Conservation (phyloP, 2,888 invertebrate genomes). For the Osmoderma eremita region DNA sequence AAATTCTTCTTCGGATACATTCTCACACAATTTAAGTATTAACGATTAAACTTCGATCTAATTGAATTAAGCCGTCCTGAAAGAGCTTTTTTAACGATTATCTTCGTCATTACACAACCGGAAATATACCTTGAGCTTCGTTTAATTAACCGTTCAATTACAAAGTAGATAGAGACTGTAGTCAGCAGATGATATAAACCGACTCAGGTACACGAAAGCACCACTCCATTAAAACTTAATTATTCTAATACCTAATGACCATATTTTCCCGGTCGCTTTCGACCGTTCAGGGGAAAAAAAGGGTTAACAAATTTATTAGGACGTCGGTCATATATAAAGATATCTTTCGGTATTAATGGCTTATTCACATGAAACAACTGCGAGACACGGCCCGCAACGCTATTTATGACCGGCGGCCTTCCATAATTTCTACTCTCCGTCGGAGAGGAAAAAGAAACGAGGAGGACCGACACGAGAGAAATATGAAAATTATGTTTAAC, state of each 20-base stretch:
- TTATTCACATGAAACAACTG: slow-evolving; percentile 45
- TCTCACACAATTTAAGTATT: too few species aligned
- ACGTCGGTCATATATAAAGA: slow-evolving; percentile 42
- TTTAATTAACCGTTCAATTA: slow-evolving; percentile 19
- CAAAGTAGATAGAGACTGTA: background rate
- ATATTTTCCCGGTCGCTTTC: slow-evolving; percentile 28
- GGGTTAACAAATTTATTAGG: slow-evolving; percentile 40
- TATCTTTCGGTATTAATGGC: slow-evolving; percentile 44
- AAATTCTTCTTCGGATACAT: too few species aligned
- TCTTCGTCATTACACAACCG: too few species aligned
- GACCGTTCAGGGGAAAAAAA: slow-evolving; percentile 30
- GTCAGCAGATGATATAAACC: slow-evolving; percentile 20
- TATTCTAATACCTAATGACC: slow-evolving; percentile 30
- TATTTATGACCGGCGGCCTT: slow-evolving; percentile 24
- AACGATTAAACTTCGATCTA: too few species aligned
- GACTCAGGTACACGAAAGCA: background rate
- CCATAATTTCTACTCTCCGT: slow-evolving; percentile 25
- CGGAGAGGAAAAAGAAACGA: slow-evolving; percentile 19
- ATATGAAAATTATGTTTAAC: slow-evolving; percentile 38
- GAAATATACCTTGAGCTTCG: background rate
- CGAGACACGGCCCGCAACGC: slow-evolving; percentile 30
- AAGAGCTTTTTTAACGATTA: too few species aligned
- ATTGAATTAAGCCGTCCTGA: too few species aligned
- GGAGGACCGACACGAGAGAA: slow-evolving; percentile 28
- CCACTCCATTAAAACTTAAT: slow-evolving; percentile 24